Conservation (phyloP, 2,888 invertebrate genomes). For the Horisme vitalbata region DNA sequence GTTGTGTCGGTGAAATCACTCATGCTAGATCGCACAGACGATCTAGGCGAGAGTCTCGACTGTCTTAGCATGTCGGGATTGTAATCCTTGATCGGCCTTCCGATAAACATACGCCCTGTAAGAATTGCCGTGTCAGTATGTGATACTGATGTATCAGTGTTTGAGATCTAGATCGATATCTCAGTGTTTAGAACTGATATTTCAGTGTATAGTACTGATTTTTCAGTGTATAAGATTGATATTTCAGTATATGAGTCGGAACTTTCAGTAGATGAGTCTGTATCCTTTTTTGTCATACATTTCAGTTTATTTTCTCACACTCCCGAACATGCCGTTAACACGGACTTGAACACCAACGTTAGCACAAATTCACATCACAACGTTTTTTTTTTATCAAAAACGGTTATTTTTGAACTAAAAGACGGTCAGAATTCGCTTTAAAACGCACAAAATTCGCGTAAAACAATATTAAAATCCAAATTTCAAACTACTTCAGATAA, state of each 20-base stretch:
- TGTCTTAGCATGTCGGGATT: conserved; percentile 68
- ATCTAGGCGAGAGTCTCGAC: conserved; percentile 68
- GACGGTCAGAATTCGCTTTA: conserved; percentile 1
- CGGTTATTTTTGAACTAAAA: conserved; percentile 34
- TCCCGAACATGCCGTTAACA: conserved; percentile 60
- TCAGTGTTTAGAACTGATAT: neutral
- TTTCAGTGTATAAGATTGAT: conserved; percentile 1
- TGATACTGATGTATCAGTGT: conserved; percentile 10
- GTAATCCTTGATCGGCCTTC: conserved; percentile 74
- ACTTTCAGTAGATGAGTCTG: conserved; percentile 14
- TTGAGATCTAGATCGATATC: neutral
- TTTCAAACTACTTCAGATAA: conserved; percentile 31
- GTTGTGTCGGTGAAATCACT: conserved; percentile 80
- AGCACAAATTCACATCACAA: conserved; percentile 68
- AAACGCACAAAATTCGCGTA: conserved; percentile 28
- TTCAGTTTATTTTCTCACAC: conserved; percentile 77
- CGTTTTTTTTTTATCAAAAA: conserved; percentile 1
- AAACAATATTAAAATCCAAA: conserved; percentile 13
- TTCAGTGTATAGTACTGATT: neutral
- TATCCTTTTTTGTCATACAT: conserved; percentile 58
- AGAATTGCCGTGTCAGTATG: conserved; percentile 30
- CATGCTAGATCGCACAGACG: conserved; percentile 73
- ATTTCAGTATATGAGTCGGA: neutral
- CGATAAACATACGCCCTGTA: conserved; percentile 71
- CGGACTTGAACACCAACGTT: conserved; percentile 55